These are phyloP conservation scores for Cardiocondyla obscurior DNA, from an alignment of 1,140 invertebrate genomes.

Conservation along the genomic window DNA sequence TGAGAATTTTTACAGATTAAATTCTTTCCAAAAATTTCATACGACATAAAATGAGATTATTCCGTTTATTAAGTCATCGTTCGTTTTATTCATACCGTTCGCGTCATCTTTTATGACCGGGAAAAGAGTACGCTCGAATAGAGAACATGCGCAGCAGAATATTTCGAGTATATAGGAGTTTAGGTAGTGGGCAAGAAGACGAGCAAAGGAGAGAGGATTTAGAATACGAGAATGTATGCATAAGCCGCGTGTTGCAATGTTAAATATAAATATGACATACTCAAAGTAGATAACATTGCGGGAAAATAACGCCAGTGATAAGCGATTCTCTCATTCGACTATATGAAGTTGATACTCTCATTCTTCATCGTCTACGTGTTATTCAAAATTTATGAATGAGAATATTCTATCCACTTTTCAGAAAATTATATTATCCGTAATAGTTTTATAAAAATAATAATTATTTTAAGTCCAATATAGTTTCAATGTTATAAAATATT, in stretches of 20 bases:
- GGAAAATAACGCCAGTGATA: constrained; percentile 48
- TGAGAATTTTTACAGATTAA: not conserved
- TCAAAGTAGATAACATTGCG: constrained; percentile 29
- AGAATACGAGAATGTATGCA: constrained; percentile 78
- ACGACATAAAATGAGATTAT: not conserved
- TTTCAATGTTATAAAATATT: not conserved
- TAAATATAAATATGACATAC: constrained; percentile 77
- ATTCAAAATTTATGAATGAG: not conserved
- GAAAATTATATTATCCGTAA: not conserved
- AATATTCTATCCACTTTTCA: not conserved
- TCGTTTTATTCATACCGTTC: not conserved
- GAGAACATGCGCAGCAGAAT: constrained; percentile 54
- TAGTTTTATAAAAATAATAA: not conserved
- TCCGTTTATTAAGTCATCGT: constrained; percentile 30
- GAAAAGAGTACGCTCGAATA: constrained; percentile 30
- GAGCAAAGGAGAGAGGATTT: constrained; percentile 45
- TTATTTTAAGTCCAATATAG: not conserved
- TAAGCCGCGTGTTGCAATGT: constrained; percentile 76
- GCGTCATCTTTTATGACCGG: not conserved
- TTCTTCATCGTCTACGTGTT: not conserved
- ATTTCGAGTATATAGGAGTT: constrained; percentile 44
- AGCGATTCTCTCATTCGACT: constrained; percentile 67
- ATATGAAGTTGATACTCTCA: constrained; percentile 77
- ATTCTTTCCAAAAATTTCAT: not conserved
- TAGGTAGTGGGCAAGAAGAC: not conserved